Evolutionary conservation across 2,888 invertebrate species (phyloP).

Genomic region (Labia minor): DNA sequence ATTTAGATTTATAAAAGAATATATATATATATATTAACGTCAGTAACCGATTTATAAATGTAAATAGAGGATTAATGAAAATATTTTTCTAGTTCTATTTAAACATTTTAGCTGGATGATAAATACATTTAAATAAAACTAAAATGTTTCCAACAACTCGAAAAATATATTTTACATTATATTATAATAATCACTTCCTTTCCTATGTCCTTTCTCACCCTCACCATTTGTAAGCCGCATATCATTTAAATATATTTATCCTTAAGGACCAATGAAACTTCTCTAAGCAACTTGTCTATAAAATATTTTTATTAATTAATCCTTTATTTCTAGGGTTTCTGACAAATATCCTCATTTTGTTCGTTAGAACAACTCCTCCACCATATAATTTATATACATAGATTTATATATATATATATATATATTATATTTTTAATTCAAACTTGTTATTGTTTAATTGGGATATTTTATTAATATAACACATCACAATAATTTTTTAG

Average conservation of each 20-base stretch:
- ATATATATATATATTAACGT: neutral
- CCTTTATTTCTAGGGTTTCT: neutral
- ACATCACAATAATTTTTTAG: neutral
- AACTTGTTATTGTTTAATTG: slow-evolving; percentile 1
- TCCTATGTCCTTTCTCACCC: neutral
- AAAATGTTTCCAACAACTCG: too few species aligned
- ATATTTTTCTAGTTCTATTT: too few species aligned
- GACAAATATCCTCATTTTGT: too few species aligned
- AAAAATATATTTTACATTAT: too few species aligned
- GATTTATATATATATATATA: neutral
- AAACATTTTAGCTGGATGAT: too few species aligned
- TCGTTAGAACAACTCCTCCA: too few species aligned
- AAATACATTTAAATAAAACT: too few species aligned
- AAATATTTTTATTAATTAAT: neutral
- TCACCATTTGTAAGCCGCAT: neutral
- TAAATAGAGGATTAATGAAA: neutral
- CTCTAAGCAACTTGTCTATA: neutral
- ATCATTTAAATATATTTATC: slow-evolving; percentile 2
- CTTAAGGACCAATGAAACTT: neutral
- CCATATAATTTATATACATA: too few species aligned
- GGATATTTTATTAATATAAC: slow-evolving; percentile 1
- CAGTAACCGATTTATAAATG: neutral
- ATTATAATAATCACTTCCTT: too few species aligned
- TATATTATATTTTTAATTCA: neutral
- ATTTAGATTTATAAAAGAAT: slow-evolving; percentile 5